A percentile compares a stretch with the other conserved stretches of the same genome.
Evolutionary conservation across 2,113 vertebrate genomes (phyloP).

Genomic region (Telmatochromis sp.): DNA sequence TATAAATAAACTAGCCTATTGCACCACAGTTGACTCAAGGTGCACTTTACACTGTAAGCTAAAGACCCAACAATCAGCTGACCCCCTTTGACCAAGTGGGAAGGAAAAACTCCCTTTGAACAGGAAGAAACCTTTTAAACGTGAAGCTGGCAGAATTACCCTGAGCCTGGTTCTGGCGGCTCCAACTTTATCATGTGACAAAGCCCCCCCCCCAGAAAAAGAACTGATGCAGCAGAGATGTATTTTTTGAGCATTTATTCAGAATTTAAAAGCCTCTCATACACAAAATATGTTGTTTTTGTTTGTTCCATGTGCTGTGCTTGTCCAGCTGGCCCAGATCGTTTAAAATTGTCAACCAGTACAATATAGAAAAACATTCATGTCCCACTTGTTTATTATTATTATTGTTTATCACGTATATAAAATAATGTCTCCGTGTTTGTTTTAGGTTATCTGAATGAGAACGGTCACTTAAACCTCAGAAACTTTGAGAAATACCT

Average conservation of each 20-base stretch:
- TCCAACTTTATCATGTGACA: background rate
- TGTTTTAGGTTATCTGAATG: slow-evolving; percentile 90
- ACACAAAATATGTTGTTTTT: background rate
- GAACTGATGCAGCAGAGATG: background rate
- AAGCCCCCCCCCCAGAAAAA: background rate
- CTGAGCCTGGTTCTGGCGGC: rapidly evolving
- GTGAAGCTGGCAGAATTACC: background rate
- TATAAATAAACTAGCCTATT: background rate
- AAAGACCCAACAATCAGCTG: background rate
- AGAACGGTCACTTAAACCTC: slow-evolving; percentile 91
- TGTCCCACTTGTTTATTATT: background rate
- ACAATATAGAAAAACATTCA: background rate
- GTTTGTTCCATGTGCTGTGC: background rate
- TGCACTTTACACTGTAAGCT: background rate
- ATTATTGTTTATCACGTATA: too few relatives aligned
- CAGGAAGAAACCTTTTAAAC: background rate
- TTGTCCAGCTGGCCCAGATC: background rate
- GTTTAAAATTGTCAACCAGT: background rate
- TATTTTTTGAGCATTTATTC: background rate
- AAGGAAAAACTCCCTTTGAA: background rate
- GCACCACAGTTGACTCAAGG: background rate
- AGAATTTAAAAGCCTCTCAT: background rate
- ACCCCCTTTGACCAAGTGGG: background rate
- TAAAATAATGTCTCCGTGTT: background rate
- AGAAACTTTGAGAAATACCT: slow-evolving; percentile 92